Evolutionary conservation across 2,888 invertebrate species (phyloP), one percentile per base, ranked within the genome.

Genomic region (Venustoraphidia nigricollis): DNA sequence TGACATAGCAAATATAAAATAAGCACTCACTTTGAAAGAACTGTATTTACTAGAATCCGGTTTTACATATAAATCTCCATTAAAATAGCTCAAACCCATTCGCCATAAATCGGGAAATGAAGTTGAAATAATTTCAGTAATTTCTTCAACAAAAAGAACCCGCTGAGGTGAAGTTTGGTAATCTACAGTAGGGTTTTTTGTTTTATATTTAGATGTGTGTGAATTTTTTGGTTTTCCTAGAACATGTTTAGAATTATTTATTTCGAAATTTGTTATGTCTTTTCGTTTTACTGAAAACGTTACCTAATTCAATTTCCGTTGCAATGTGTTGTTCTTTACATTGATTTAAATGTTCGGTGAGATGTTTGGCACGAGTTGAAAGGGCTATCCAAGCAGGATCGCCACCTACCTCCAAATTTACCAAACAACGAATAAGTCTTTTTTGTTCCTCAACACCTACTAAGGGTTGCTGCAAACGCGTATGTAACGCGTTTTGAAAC

Each of bases 351-450:
- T 79, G 73, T 50, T 69, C 70, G 57, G 79, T 76, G 9, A 94
- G 73, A 66, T 89, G 92, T 46, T 83, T 81, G 51, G 88, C 84
- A 53, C 90, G 83, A 52, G 86, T 82, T 44, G 75, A 77, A 54
- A 98, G 86, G 4, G 94, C 95, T 53, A 90, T 86, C 97, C 97
- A 97, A 0, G 95, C 96, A 2, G 96, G 93, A 68, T 98, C 96
- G 8, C 86, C 88, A 5, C 73, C 73, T 46, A 78, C 76, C 59
- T 87, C 87, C 53, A 88, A 67, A 60, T 80, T 82, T n/a, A 81
- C 76, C 53, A 85, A 73, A 62, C 81, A 77, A 75, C 91, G 83
- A 55, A 97, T 94, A 50, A 95, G 77, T 63, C 91, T 87, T 59
- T 92, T 95, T 63, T 97, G 95, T 58, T 95, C 92, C 55, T 96